phyloP scores from a whole-genome alignment of 2,797 vertebrate genomes.

The Diplodus sargus region DNA sequence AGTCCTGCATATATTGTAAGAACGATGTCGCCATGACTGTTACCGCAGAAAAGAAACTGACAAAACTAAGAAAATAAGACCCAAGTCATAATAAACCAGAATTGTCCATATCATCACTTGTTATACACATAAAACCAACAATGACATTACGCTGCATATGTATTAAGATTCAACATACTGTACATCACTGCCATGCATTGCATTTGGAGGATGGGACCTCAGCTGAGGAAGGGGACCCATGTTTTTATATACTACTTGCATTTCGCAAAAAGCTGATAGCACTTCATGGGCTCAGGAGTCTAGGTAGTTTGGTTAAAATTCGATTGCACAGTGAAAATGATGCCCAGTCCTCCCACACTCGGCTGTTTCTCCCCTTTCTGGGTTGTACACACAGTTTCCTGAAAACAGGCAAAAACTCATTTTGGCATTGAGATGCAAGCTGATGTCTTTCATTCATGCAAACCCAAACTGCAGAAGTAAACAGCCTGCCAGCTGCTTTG shows the following conservation, averaged over 20 bases:
- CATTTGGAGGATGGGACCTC: slow-evolving; percentile 47
- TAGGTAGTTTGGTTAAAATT: slow-evolving; percentile 66
- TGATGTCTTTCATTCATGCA: slow-evolving; percentile 45
- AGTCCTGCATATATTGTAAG: not conserved
- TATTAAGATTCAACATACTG: slow-evolving; percentile 59
- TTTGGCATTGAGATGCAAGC: slow-evolving; percentile 30
- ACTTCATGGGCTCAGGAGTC: slow-evolving; percentile 46
- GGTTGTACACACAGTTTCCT: slow-evolving; percentile 30
- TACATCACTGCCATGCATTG: slow-evolving; percentile 74
- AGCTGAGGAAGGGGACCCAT: slow-evolving; percentile 16
- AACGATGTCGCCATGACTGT: not conserved
- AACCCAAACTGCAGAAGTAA: slow-evolving; percentile 46
- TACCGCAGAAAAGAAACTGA: not conserved
- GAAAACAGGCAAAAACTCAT: slow-evolving; percentile 41
- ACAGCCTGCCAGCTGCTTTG: slow-evolving; percentile 25
- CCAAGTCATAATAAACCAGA: slow-evolving; percentile 23
- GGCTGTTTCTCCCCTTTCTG: slow-evolving; percentile 7
- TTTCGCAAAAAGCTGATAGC: slow-evolving; percentile 58
- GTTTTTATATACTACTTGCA: slow-evolving; percentile 34
- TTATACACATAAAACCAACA: slow-evolving; percentile 52
- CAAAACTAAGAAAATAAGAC: slow-evolving; percentile 31
- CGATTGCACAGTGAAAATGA: slow-evolving; percentile 73
- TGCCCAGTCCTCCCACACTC: not conserved
- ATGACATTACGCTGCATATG: slow-evolving; percentile 64
- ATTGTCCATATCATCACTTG: slow-evolving; percentile 3